A percentile compares a stretch with the other conserved stretches of the same genome.
phyloP scores from a whole-genome alignment of 1,140 invertebrate species.

The Diorhabda elongata region DNA sequence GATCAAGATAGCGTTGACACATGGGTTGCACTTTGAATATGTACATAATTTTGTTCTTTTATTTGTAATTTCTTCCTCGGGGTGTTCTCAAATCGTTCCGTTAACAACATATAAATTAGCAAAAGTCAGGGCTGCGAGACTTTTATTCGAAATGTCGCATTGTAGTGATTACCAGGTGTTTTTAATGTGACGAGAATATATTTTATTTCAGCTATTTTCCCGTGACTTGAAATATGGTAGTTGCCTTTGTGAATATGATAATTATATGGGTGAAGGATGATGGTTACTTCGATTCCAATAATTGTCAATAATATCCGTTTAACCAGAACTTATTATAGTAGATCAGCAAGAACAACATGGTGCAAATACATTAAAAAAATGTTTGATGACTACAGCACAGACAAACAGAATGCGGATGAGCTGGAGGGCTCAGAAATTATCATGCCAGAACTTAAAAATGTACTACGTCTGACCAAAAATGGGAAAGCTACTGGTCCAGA shows the following conservation, averaged over 20 bases:
- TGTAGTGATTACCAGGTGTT: neutral
- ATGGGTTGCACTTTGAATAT: slow-evolving; percentile 29
- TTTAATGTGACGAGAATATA: neutral
- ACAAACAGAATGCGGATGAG: no score
- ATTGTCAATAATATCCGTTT: no score
- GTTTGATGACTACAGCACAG: no score
- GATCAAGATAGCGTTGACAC: slow-evolving; percentile 34
- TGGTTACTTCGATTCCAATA: no score
- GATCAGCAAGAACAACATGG: no score
- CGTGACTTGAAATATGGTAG: neutral
- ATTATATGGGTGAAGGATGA: neutral
- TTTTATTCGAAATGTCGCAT: slow-evolving; percentile 28
- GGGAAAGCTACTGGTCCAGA: no score
- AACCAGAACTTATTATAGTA: no score
- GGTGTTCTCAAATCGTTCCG: slow-evolving; percentile 29
- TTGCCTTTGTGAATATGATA: neutral
- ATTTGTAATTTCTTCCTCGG: slow-evolving; percentile 31
- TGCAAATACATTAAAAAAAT: no score
- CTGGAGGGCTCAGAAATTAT: no score
- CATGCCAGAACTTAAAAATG: no score
- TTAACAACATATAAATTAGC: slow-evolving; percentile 35
- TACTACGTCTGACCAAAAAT: no score
- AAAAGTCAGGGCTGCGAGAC: slow-evolving; percentile 21
- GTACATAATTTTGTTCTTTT: slow-evolving; percentile 34
- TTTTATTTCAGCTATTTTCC: neutral